A percentile compares a stretch with the other conserved stretches of the same genome.
These are phyloP conservation scores for Pavo muticus DNA, from an alignment of 2,113 vertebrate genomes.

Conservation along the genomic window DNA sequence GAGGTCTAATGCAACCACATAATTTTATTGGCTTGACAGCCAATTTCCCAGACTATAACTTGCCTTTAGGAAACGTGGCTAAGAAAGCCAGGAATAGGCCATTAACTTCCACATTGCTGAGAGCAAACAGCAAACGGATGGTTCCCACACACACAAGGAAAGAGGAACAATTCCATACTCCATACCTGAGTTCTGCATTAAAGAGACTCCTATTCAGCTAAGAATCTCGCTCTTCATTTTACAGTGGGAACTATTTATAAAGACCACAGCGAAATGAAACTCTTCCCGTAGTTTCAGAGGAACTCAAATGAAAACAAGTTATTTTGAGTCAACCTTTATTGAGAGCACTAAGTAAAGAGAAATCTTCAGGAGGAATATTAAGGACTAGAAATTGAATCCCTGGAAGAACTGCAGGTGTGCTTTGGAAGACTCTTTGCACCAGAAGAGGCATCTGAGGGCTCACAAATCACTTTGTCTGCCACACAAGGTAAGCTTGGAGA, in stretches of 20 bases:
- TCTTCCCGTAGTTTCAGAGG: neutral
- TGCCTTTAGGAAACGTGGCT: constrained; percentile 39
- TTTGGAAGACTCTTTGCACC: neutral
- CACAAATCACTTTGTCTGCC: neutral
- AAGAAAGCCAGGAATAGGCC: constrained; percentile 27
- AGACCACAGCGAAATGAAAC: neutral
- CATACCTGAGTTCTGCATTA: neutral
- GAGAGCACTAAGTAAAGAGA: neutral
- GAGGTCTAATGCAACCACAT: neutral
- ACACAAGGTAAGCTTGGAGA: neutral
- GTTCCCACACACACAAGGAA: neutral
- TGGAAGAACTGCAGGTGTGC: neutral
- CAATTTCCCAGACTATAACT: constrained; percentile 50
- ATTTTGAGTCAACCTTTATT: neutral
- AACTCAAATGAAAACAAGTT: constrained; percentile 3
- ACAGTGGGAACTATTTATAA: neutral
- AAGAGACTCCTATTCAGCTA: neutral
- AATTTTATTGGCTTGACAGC: constrained; percentile 42
- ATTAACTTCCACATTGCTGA: neutral
- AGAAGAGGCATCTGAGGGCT: neutral
- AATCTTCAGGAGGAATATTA: fast-evolving
- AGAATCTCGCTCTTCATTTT: neutral
- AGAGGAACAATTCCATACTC: neutral
- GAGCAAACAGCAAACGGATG: neutral
- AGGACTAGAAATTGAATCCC: neutral